These are phyloP conservation scores for Neoascia interrupta DNA, from an alignment of 2,888 invertebrate genomes.

Conservation along the genomic window DNA sequence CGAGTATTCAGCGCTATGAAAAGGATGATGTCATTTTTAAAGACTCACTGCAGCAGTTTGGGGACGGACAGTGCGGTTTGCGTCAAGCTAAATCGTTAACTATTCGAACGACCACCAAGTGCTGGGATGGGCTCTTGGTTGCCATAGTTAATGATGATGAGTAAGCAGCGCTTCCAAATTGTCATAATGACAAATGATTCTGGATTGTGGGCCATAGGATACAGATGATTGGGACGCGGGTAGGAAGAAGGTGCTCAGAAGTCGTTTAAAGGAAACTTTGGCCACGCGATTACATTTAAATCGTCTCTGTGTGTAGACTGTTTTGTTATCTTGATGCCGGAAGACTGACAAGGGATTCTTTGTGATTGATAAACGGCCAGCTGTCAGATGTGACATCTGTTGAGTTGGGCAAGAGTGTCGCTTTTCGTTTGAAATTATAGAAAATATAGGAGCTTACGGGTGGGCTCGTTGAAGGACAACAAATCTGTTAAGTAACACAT, in stretches of 20 bases:
- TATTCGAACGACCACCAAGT: background rate
- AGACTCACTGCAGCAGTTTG: too few species aligned
- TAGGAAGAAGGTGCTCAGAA: background rate
- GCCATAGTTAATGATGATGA: conserved; percentile 46
- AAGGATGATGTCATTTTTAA: conserved; percentile 5
- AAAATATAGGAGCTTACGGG: too few species aligned
- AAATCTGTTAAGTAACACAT: too few species aligned
- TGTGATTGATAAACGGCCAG: conserved; percentile 13
- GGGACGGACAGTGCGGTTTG: conserved; percentile 5
- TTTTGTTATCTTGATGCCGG: conserved; percentile 11
- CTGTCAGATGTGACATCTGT: conserved; percentile 16
- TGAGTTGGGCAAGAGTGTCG: background rate
- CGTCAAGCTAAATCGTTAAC: conserved; percentile 10
- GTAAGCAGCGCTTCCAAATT: conserved; percentile 45
- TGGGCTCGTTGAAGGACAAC: too few species aligned
- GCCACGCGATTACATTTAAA: conserved; percentile 17
- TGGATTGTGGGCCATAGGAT: too few species aligned
- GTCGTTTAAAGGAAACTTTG: background rate
- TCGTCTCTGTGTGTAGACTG: too few species aligned
- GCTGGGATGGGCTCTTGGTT: background rate
- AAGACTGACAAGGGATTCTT: background rate
- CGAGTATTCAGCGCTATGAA: background rate
- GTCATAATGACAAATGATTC: conserved; percentile 58
- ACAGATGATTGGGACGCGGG: too few species aligned
- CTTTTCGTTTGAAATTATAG: too few species aligned